Percentiles rank a stretch among this genome's conserved stretches.
phyloP scores from a whole-genome alignment of 2,797 vertebrate species.

The Lagodon rhomboides region DNA sequence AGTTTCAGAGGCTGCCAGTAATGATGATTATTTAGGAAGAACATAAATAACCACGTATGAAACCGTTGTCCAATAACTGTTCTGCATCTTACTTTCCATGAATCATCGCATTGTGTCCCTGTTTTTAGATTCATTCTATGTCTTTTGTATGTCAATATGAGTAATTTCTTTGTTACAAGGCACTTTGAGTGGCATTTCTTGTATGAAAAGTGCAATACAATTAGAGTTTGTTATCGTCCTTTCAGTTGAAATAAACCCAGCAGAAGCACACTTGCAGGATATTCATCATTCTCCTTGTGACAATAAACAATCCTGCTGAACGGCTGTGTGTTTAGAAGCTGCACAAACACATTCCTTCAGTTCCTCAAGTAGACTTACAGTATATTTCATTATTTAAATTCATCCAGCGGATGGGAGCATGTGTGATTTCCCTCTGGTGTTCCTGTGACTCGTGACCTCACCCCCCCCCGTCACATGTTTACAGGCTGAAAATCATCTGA shows the following conservation, averaged over 20 bases:
- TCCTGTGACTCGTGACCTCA: constrained; percentile 3
- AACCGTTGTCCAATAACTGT: too few relatives aligned
- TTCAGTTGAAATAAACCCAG: not conserved
- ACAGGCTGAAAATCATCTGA: constrained; percentile 60
- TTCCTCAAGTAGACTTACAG: not conserved
- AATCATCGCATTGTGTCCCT: too few relatives aligned
- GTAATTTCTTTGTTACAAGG: too few relatives aligned
- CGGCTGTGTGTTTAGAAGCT: not conserved
- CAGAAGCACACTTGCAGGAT: not conserved
- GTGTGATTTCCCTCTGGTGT: not conserved
- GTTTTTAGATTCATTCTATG: too few relatives aligned
- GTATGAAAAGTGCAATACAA: too few relatives aligned
- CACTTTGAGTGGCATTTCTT: too few relatives aligned
- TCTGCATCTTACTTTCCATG: too few relatives aligned
- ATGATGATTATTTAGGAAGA: not conserved
- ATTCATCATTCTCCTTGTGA: not conserved
- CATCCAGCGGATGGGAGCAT: not conserved
- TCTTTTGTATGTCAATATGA: too few relatives aligned
- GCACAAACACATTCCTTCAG: not conserved
- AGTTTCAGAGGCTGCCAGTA: not conserved
- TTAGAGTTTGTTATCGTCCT: too few relatives aligned
- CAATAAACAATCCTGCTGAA: not conserved
- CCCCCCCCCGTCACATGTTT: constrained; percentile 59
- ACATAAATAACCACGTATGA: not conserved
- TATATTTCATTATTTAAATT: not conserved